Percentiles rank a stretch among this genome's conserved stretches.
Evolutionary conservation across 1,140 invertebrate species (phyloP).

Genomic region (Anagrus nilaparvatae): DNA sequence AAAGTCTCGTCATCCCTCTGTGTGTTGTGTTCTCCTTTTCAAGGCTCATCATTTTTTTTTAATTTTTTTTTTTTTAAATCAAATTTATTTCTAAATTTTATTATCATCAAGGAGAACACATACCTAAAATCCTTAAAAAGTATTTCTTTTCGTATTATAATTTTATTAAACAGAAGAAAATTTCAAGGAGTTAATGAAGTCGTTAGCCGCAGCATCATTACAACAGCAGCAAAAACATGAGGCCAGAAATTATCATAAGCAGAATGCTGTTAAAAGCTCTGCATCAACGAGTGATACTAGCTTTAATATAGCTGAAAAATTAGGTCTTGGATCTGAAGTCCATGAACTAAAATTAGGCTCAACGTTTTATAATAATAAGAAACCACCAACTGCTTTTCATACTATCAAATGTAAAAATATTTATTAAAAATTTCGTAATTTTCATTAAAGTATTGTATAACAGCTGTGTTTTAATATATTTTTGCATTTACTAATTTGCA

Average conservation of each 20-base stretch:
- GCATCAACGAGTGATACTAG: not conserved
- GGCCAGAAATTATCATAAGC: not conserved
- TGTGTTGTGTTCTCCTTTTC: not conserved
- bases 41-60: not conserved
- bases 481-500: conserved; percentile 35
- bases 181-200: conserved; percentile 10
- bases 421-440: not conserved
- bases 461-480: conserved; percentile 9
- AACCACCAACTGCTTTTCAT: conserved; percentile 64
- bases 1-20: not conserved
- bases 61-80: not conserved
- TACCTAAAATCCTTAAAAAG: not conserved
- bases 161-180: not conserved
- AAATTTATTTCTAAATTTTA: not conserved
- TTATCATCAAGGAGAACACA: not conserved
- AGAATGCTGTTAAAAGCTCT: conserved; percentile 9
- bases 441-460: not conserved
- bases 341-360: conserved; percentile 74
- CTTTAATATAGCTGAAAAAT: conserved; percentile 56
- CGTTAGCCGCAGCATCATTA: not conserved
- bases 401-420: conserved; percentile 73
- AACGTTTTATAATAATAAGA: conserved; percentile 64
- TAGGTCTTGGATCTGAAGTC: conserved; percentile 63
- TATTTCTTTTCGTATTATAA: no score
- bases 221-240: not conserved